phyloP scores from a whole-genome alignment of 2,113 vertebrate genomes.

The Lampris megalopsis region DNA sequence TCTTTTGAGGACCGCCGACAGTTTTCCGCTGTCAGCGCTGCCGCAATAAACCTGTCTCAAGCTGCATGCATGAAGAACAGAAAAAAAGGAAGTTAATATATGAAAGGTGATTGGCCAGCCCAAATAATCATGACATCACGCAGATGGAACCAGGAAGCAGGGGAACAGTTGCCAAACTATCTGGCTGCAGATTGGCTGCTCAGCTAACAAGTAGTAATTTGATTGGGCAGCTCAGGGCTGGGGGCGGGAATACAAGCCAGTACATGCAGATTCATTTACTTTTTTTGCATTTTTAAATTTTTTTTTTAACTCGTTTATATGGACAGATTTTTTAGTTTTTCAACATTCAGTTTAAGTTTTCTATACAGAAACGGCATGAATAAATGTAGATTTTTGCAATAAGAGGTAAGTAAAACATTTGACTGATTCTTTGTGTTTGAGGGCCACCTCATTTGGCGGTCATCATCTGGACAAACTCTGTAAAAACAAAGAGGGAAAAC shows the following conservation, averaged over 20 bases:
- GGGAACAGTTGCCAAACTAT: constrained; percentile 85
- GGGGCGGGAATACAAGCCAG: constrained; percentile 93
- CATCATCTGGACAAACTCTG: constrained; percentile 99
- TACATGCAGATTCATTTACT: constrained; percentile 89
- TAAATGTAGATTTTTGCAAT: constrained; percentile 98
- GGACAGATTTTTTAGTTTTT: constrained; percentile 80
- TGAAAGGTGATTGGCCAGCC: constrained; percentile 83
- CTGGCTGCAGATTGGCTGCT: constrained; percentile 74
- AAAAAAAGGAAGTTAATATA: constrained; percentile 56
- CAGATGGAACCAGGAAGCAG: constrained; percentile 87
- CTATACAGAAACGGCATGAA: constrained; percentile 99
- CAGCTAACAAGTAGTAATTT: constrained; percentile 87
- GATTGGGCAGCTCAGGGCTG: constrained; percentile 86
- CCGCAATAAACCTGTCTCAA: constrained; percentile 89
- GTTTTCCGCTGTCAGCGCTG: constrained; percentile 68
- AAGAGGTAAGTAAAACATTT: constrained; percentile 99
- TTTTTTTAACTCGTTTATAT: constrained; percentile 73
- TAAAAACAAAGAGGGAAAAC: constrained; percentile 55
- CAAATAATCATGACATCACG: constrained; percentile 84
- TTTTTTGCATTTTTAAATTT: constrained; percentile 80
- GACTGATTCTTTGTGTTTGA: constrained; percentile 90
- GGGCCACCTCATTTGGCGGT: constrained; percentile 94
- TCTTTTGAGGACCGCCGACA: constrained; percentile 61
- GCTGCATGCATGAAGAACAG: constrained; percentile 93
- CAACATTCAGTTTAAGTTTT: constrained; percentile 94